Evolutionary conservation across 1,140 invertebrate species (phyloP).

Genomic region (Rhyacophila brunnea): DNA sequence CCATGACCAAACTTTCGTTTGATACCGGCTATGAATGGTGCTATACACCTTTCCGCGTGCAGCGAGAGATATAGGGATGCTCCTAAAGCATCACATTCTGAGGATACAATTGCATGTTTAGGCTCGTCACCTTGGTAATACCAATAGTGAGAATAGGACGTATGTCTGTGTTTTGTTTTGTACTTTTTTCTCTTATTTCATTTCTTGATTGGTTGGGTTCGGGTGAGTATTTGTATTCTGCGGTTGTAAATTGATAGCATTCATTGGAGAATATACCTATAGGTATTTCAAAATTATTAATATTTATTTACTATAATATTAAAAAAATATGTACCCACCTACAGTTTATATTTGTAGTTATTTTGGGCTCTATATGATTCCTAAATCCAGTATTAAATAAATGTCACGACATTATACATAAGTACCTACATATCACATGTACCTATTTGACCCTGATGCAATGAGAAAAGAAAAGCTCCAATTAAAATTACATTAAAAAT

Average conservation of each 20-base stretch:
- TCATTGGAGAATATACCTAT: too few relatives aligned
- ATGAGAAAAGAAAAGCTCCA: too few relatives aligned
- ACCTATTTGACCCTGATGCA: too few relatives aligned
- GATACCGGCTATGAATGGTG: conserved; percentile 42
- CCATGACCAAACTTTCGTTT: conserved; percentile 72
- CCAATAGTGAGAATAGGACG: not conserved
- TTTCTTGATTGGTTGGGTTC: conserved; percentile 21
- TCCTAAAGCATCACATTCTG: conserved; percentile 19
- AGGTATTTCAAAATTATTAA: too few relatives aligned
- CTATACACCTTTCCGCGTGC: not conserved
- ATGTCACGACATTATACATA: too few relatives aligned
- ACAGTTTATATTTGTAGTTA: too few relatives aligned
- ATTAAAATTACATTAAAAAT: too few relatives aligned
- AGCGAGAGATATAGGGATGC: not conserved
- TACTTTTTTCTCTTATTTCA: conserved; percentile 16
- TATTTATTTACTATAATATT: too few relatives aligned
- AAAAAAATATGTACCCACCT: too few relatives aligned
- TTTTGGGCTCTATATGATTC: too few relatives aligned
- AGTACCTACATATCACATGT: too few relatives aligned
- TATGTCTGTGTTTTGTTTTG: conserved; percentile 6
- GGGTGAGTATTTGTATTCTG: not conserved
- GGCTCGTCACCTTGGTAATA: conserved; percentile 23
- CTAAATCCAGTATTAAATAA: too few relatives aligned
- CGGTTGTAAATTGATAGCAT: not conserved
- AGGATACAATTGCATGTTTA: conserved; percentile 17